These are phyloP conservation scores for Nephrocerus scutellatus DNA, from an alignment of 2,888 invertebrate genomes.

Conservation along the genomic window DNA sequence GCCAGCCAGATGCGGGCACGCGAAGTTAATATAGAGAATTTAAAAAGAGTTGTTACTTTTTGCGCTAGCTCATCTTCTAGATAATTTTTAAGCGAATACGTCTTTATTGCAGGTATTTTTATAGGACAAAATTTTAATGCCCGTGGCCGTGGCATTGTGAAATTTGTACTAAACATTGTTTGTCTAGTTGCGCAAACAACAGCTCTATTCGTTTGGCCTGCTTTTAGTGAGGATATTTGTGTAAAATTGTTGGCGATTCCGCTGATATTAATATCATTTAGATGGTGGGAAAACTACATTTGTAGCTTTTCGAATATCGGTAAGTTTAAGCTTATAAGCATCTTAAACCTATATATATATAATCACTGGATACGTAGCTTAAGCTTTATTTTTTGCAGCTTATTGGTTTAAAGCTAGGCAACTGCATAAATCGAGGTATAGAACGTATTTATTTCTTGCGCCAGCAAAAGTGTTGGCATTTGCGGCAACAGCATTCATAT, in stretches of 20 bases:
- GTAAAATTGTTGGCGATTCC: slow-evolving; percentile 58
- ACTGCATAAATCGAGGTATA: slow-evolving; percentile 62
- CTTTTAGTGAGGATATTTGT: slow-evolving; percentile 49
- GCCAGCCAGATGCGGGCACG: too few relatives aligned
- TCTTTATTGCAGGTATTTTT: slow-evolving; percentile 32
- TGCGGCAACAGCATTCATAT: slow-evolving; percentile 56
- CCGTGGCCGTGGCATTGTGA: slow-evolving; percentile 33
- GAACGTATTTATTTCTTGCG: slow-evolving; percentile 65
- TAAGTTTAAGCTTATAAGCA: slow-evolving; percentile 23
- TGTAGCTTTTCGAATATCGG: slow-evolving; percentile 40
- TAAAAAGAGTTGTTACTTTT: too few relatives aligned
- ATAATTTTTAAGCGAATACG: too few relatives aligned
- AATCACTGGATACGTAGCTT: neutral
- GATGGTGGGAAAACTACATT: slow-evolving; percentile 82
- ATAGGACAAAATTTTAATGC: slow-evolving; percentile 31
- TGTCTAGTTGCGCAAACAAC: slow-evolving; percentile 60
- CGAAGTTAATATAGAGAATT: too few relatives aligned
- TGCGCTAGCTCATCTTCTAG: too few relatives aligned
- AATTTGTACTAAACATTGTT: slow-evolving; percentile 36
- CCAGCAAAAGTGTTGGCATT: slow-evolving; percentile 73
- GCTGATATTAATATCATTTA: slow-evolving; percentile 61
- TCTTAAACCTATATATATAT: neutral
- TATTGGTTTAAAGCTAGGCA: slow-evolving; percentile 43
- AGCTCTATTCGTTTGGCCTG: slow-evolving; percentile 64
- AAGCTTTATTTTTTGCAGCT: slow-evolving; percentile 23